These are phyloP conservation scores for Diadegma fenestrale DNA, from an alignment of 2,888 invertebrate genomes.

Conservation along the genomic window DNA sequence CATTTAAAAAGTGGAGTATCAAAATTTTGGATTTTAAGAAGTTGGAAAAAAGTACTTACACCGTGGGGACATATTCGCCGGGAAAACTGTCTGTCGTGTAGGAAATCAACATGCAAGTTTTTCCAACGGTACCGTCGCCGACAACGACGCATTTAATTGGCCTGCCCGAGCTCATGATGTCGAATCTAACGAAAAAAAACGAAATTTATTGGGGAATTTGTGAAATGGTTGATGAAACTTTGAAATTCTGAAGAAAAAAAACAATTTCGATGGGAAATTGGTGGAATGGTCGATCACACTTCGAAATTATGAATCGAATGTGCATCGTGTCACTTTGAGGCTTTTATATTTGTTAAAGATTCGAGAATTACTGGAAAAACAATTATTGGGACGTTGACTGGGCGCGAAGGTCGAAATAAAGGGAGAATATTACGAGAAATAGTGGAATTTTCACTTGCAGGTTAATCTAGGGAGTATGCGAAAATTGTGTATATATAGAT, in stretches of 20 bases:
- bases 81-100: slow-evolving; percentile 97
- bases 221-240: neutral
- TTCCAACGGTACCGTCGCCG: slow-evolving; percentile 97
- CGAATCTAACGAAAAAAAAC: slow-evolving; percentile 35
- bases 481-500: slow-evolving; percentile 18
- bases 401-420: neutral
- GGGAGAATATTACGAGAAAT: slow-evolving; percentile 13
- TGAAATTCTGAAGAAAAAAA: slow-evolving; percentile 14
- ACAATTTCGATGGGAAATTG: neutral
- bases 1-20: neutral
- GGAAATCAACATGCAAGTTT: slow-evolving; percentile 97
- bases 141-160: slow-evolving; percentile 97
- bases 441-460: slow-evolving; percentile 43
- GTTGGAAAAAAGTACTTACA: slow-evolving; percentile 88
- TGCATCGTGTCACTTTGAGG: neutral
- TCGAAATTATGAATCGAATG: slow-evolving; percentile 3
- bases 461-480: slow-evolving; percentile 49
- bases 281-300: neutral
- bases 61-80: slow-evolving; percentile 97
- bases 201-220: neutral
- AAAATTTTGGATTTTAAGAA: neutral
- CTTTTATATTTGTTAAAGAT: neutral
- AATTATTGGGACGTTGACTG: neutral
- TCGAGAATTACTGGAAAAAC: neutral
- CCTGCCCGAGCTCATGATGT: slow-evolving; percentile 94